These are phyloP conservation scores for Cnemophilus loriae DNA, from an alignment of 2,113 vertebrate genomes.

Conservation along the genomic window DNA sequence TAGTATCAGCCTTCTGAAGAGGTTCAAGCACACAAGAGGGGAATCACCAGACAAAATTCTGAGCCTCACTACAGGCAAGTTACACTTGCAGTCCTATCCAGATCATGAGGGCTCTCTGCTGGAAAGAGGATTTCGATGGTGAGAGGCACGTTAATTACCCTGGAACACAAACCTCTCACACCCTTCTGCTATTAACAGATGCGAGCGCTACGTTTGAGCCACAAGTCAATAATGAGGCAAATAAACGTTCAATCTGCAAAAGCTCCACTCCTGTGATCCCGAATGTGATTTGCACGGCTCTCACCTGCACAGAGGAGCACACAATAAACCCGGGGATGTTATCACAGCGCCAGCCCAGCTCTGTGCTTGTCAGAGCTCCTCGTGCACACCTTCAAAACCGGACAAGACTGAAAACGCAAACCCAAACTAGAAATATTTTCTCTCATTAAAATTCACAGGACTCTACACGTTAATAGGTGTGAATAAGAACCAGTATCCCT, in stretches of 20 bases:
- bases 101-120: neutral
- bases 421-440: neutral
- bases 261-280: neutral
- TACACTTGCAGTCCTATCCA: neutral
- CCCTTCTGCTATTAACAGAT: neutral
- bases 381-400: neutral
- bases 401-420: neutral
- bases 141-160: neutral
- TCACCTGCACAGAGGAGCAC: neutral
- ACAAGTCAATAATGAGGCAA: neutral
- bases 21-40: neutral
- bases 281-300: neutral
- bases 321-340: neutral
- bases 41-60: neutral
- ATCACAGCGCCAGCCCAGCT: neutral
- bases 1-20: neutral
- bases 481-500: neutral
- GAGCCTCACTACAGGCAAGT: neutral
- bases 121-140: neutral
- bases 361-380: neutral
- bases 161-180: neutral
- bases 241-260: neutral
- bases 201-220: neutral
- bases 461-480: neutral
- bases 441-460: neutral